Conservation (phyloP, 2,113 vertebrate genomes). For the Eptesicus fuscus region DNA sequence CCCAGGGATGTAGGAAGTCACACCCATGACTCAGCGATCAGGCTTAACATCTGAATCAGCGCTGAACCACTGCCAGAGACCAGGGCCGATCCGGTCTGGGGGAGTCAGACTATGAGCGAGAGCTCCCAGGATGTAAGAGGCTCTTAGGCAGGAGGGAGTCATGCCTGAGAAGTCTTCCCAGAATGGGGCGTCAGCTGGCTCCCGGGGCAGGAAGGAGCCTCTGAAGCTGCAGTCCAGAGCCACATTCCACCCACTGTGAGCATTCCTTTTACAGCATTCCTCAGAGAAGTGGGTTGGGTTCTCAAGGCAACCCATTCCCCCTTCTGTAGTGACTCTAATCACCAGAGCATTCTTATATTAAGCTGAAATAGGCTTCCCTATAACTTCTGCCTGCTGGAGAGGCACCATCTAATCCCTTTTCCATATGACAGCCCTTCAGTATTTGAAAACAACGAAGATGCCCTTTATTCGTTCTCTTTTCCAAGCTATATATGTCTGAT, state of each 20-base stretch:
- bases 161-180: not conserved
- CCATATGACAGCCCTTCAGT: slow-evolving; percentile 39
- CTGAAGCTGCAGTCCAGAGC: not conserved
- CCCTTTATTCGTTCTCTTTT: not conserved
- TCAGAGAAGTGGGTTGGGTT: not conserved
- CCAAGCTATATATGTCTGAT: slow-evolving; percentile 24
- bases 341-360: not conserved
- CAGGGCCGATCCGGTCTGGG: not conserved
- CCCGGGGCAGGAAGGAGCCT: not conserved
- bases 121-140: not conserved
- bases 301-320: not conserved
- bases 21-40: not conserved
- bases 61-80: not conserved
- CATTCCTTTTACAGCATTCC: not conserved
- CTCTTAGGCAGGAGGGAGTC: not conserved
- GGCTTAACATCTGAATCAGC: not conserved
- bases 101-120: not conserved
- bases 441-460: slow-evolving; percentile 51
- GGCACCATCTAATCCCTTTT: not conserved
- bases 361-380: not conserved
- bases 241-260: rapidly evolving
- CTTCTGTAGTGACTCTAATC: not conserved
- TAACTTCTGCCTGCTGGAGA: not conserved
- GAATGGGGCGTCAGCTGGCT: not conserved
- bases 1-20: not conserved